Conservation (phyloP, 2,113 vertebrate species). For the Periophthalmus modestus region DNA sequence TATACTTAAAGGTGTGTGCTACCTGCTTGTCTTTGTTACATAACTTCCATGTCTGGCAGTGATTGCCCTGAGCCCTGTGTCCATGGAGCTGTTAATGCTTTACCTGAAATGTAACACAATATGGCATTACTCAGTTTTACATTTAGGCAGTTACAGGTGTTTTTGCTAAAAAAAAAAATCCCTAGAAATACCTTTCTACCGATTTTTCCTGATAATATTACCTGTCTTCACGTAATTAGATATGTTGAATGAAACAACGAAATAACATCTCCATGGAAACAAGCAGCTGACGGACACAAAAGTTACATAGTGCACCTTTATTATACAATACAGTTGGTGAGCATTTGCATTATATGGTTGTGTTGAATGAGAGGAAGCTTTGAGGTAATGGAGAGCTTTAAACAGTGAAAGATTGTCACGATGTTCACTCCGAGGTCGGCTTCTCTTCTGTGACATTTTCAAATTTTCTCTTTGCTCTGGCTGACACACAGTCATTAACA, state of each 20-base stretch:
- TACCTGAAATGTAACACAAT: too few species aligned
- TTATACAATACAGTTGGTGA: not conserved
- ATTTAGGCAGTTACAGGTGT: too few species aligned
- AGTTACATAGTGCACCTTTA: not conserved
- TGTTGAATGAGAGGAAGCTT: not conserved
- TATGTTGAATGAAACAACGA: too few species aligned
- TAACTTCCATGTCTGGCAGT: too few species aligned
- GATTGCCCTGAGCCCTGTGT: too few species aligned
- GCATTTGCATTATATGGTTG: not conserved
- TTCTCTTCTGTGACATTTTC: constrained; percentile 5
- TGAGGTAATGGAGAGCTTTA: not conserved
- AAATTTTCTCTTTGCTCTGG: constrained; percentile 5
- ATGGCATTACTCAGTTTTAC: too few species aligned
- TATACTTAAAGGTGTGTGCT: too few species aligned
- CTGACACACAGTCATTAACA: constrained; percentile 11
- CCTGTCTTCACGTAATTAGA: not conserved
- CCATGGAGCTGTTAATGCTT: too few species aligned
- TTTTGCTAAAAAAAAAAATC: too few species aligned
- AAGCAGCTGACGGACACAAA: not conserved
- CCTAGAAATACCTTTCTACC: too few species aligned
- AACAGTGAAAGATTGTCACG: constrained; percentile 5
- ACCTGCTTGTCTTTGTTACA: too few species aligned
- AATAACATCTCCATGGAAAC: too few species aligned
- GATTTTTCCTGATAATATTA: not conserved
- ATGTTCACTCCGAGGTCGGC: constrained; percentile 2